Conservation (phyloP, 2,888 invertebrate species). For the Julus scanicus region DNA sequence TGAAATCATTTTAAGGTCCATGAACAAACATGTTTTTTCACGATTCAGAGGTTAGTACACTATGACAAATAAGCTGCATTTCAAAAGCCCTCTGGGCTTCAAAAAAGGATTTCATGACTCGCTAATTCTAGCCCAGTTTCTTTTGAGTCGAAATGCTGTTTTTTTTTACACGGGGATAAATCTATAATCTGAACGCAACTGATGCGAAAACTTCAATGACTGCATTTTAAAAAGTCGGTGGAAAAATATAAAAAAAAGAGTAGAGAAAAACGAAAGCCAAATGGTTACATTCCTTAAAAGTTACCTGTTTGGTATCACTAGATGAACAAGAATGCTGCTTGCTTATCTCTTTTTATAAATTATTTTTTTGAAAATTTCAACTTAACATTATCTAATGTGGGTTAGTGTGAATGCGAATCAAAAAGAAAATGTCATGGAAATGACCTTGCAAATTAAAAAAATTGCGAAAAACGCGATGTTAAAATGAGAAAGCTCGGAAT, state of each 20-base stretch:
- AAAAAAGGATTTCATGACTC: conserved; percentile 44
- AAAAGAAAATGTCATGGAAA: conserved; percentile 27
- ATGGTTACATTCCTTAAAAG: not conserved
- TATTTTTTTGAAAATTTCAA: not conserved
- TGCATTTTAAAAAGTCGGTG: not conserved
- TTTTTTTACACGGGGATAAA: conserved; percentile 13
- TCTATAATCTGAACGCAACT: conserved; percentile 31
- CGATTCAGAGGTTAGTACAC: conserved; percentile 40
- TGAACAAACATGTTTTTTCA: not conserved
- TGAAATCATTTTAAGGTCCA: not conserved
- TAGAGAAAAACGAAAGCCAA: not conserved
- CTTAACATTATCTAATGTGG: conserved; percentile 37
- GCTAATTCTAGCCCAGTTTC: conserved; percentile 27
- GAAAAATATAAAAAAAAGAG: not conserved
- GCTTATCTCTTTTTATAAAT: not conserved
- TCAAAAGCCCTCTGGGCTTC: not conserved
- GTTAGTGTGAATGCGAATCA: conserved; percentile 37
- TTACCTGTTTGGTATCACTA: conserved; percentile 23
- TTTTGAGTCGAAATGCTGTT: not conserved
- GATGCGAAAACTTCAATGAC: conserved; percentile 43
- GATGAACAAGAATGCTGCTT: conserved; percentile 7
- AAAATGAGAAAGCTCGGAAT: not conserved
- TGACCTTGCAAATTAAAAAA: conserved; percentile 37
- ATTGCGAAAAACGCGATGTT: not conserved
- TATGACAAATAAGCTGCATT: conserved; percentile 34